Percentiles rank a stretch among this genome's conserved stretches.
phyloP scores from a whole-genome alignment of 2,113 vertebrate species.

The Zootoca vivipara region DNA sequence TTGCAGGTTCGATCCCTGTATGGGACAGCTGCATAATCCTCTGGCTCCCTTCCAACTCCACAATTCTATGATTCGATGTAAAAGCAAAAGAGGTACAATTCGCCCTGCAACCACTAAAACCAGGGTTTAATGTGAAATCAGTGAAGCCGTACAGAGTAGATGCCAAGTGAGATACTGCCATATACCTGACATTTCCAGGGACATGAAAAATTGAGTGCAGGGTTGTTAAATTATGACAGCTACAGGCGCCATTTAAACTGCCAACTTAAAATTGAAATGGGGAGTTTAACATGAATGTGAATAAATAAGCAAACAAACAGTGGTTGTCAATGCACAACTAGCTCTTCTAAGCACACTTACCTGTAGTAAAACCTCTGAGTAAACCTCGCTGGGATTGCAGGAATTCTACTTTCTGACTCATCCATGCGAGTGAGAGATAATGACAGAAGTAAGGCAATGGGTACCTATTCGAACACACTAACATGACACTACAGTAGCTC shows the following conservation, averaged over 20 bases:
- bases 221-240: neutral
- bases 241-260: conserved; percentile 11
- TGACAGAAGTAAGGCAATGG: neutral
- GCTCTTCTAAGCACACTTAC: neutral
- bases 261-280: conserved; percentile 20
- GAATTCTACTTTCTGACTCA: neutral
- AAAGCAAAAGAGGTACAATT: neutral
- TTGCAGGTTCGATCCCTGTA: too few relatives aligned
- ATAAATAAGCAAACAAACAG: too few relatives aligned
- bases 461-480: neutral
- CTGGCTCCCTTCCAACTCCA: too few relatives aligned
- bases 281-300: too few relatives aligned
- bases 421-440: neutral
- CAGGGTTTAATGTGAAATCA: neutral
- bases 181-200: neutral
- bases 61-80: neutral
- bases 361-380: neutral
- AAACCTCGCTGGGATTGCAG: neutral
- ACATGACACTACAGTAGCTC: neutral
- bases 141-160: accelerated
- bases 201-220: neutral
- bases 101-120: neutral
- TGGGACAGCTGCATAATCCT: too few relatives aligned
- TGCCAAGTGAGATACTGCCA: neutral
- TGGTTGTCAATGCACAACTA: neutral